A percentile compares a stretch with the other conserved stretches of the same genome.
Evolutionary conservation across 1,140 invertebrate species (phyloP).

Genomic region (Atta texana): DNA sequence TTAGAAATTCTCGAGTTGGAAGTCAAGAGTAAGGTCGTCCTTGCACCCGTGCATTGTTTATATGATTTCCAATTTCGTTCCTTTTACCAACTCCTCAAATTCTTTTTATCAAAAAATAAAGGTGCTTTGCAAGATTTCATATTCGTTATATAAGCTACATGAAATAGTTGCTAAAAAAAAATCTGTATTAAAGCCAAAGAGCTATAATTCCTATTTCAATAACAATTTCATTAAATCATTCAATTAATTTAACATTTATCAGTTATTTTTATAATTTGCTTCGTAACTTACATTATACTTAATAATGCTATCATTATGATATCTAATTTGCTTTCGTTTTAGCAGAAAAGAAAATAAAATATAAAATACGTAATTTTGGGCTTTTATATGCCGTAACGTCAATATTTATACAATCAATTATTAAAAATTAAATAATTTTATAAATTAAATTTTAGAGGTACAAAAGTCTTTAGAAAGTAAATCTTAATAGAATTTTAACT

Average conservation of each 20-base stretch:
- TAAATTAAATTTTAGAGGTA: not conserved
- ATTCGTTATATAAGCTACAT: not conserved
- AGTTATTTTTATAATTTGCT: not conserved
- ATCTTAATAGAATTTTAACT: not conserved
- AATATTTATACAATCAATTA: constrained; percentile 10
- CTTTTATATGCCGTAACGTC: not conserved
- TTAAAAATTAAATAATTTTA: not conserved
- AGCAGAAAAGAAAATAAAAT: not conserved
- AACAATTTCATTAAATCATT: not conserved
- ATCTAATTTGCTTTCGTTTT: not conserved
- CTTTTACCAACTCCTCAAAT: not conserved
- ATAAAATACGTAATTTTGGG: not conserved
- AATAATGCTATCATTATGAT: constrained; percentile 5
- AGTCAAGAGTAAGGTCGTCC: constrained; percentile 10
- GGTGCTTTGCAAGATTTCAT: not conserved
- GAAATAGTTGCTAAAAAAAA: not conserved
- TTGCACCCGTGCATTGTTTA: not conserved
- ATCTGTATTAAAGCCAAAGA: not conserved
- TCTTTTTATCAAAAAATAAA: not conserved
- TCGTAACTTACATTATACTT: not conserved
- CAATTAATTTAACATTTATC: not conserved
- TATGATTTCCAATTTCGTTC: not conserved
- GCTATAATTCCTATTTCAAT: not conserved
- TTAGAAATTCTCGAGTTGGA: constrained; percentile 25
- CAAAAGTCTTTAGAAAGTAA: not conserved